Evolutionary conservation across 2,888 invertebrate genomes (phyloP).

Genomic region (Quadroppia sp.): DNA sequence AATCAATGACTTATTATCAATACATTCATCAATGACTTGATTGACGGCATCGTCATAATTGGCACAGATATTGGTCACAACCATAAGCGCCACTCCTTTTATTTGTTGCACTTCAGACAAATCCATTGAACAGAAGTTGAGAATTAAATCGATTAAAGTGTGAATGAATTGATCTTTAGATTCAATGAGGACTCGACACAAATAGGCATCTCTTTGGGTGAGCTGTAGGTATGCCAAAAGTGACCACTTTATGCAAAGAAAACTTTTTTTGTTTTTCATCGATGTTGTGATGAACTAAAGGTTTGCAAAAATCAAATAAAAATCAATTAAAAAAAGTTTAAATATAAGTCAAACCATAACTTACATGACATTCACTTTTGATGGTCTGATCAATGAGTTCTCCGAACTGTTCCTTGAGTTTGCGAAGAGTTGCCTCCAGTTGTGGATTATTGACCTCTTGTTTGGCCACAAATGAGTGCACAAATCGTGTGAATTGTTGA

Average conservation of each 20-base stretch:
- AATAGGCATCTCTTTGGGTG: constrained; percentile 43
- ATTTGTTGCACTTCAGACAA: constrained; percentile 30
- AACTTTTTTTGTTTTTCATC: constrained; percentile 28
- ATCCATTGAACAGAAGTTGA: constrained; percentile 16
- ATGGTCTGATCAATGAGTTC: constrained; percentile 42
- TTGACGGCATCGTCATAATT: constrained; percentile 41
- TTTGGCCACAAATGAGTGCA: constrained; percentile 33
- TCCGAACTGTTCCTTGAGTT: constrained; percentile 42
- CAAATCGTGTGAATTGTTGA: constrained; percentile 35
- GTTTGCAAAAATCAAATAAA: background rate
- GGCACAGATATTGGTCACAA: constrained; percentile 41
- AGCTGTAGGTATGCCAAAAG: constrained; percentile 42
- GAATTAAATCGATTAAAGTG: constrained; percentile 35
- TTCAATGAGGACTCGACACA: constrained; percentile 44
- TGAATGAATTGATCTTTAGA: constrained; percentile 27
- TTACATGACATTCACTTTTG: constrained; percentile 42
- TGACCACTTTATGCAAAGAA: constrained; percentile 43
- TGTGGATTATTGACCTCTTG: constrained; percentile 41
- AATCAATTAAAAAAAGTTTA: background rate
- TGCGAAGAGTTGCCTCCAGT: constrained; percentile 42
- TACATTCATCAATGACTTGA: constrained; percentile 33
- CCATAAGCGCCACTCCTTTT: constrained; percentile 42
- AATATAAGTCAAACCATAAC: background rate
- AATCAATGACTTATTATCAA: constrained; percentile 31
- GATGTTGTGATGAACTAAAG: constrained; percentile 14